Evolutionary conservation across 1,140 invertebrate genomes (phyloP).

Genomic region (Drosophila sproati): DNA sequence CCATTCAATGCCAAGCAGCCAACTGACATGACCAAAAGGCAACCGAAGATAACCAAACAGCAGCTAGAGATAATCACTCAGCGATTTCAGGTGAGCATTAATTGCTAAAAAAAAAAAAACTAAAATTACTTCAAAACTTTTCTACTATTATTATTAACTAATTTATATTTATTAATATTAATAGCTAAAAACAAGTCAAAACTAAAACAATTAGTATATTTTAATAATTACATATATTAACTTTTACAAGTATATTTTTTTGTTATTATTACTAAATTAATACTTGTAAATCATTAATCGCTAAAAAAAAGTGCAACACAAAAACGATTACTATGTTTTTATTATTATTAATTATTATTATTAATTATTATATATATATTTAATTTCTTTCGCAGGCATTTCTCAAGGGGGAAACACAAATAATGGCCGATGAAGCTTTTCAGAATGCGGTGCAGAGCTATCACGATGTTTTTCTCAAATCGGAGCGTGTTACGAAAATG

Average conservation of each 20-base stretch:
- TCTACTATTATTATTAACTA: too few species aligned
- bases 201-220: too few species aligned
- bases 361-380: conserved; percentile 1
- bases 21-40: conserved; percentile 97
- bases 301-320: too few species aligned
- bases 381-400: conserved; percentile 88
- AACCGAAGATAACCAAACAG: conserved; percentile 97
- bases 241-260: too few species aligned
- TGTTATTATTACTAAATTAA: too few species aligned
- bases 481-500: conserved; percentile 97
- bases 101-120: neutral
- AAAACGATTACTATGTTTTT: too few species aligned
- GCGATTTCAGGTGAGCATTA: conserved; percentile 92
- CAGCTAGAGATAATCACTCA: conserved; percentile 98
- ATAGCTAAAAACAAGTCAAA: too few species aligned
- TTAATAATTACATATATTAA: too few species aligned
- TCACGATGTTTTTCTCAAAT: conserved; percentile 98
- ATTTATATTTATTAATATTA: too few species aligned
- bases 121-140: too few species aligned
- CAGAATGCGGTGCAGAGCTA: conserved; percentile 99
- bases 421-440: conserved; percentile 99
- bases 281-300: too few species aligned
- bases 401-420: conserved; percentile 97
- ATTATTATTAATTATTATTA: conserved; percentile 2
- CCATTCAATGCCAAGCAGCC: conserved; percentile 99